Evolutionary conservation across 2,888 invertebrate genomes (phyloP), one percentile per base, ranked within the genome.

Genomic region (Dione juno): DNA sequence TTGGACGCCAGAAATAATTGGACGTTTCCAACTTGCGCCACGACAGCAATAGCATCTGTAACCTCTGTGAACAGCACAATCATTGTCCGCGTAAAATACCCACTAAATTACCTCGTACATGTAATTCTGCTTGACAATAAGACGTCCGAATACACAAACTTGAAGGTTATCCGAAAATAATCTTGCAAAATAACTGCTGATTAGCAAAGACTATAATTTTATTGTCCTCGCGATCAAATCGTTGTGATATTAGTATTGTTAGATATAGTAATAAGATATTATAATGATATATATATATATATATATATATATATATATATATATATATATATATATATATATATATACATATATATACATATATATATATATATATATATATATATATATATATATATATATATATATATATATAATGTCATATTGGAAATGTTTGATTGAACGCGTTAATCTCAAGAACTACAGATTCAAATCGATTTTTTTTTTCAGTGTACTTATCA

Each of bases 91-190:
- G 7, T 3, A 50, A 50, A 64, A 0, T 28, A n/a, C 8, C 37
- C 14, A 50, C 19, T 1, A 13, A 50, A 37, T 37, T 48, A 50
- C 28, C 13, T 6, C 5, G 37, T 41, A 59, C 43, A 66, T 67
- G 28, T 59, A 35, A 52, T 59, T 52, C 16, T 10, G 28, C 63
- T 64, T 64, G 48, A 64, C 63, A 48, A 64, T 59, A 37, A 37
- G 59, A 59, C 21, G 50, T 59, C 28, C 40, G 50, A 59, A 59
- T n/a, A 41, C 11, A 28, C 28, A 35, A 58, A 59, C 11, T 13
- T 40, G 50, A 67, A 59, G 67, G 67, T 67, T 67, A 52, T 50
- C 28, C n/a, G 35, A 67, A 67, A 59, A 67, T 28, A 40, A 67
- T 59, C 59, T 59, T 45, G 8, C 19, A 37, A 63, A 63, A 50